phyloP scores from a whole-genome alignment of 2,888 invertebrate genomes.

The Parnassius orleans region DNA sequence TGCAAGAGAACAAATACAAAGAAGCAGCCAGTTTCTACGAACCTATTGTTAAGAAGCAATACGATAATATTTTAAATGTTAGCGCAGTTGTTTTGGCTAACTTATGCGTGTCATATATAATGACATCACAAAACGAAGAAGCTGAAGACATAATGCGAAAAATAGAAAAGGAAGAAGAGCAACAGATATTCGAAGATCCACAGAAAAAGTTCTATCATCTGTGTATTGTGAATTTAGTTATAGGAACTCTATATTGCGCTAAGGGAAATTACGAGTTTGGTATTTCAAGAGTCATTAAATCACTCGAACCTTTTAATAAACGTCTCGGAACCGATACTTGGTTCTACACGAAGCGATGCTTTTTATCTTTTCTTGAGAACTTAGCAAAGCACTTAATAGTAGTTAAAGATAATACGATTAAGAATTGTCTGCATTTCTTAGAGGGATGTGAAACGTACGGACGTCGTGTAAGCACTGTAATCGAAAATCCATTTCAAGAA shows the following conservation, averaged over 20 bases:
- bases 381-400: constrained; percentile 94
- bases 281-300: constrained; percentile 97
- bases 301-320: constrained; percentile 95
- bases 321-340: constrained; percentile 99
- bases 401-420: constrained; percentile 91
- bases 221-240: constrained; percentile 99
- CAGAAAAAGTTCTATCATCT: constrained; percentile 97
- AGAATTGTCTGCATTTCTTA: constrained; percentile 93
- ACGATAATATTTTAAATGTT: constrained; percentile 95
- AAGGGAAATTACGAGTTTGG: constrained; percentile 99
- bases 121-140: constrained; percentile 99
- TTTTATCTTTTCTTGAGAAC: constrained; percentile 95
- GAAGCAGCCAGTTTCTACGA: constrained; percentile 99
- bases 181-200: constrained; percentile 93
- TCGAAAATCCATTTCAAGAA: constrained; percentile 90
- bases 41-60: constrained; percentile 97
- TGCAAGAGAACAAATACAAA: constrained; percentile 99
- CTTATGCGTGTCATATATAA: constrained; percentile 98
- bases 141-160: constrained; percentile 99
- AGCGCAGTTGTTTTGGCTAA: constrained; percentile 99
- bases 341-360: constrained; percentile 98
- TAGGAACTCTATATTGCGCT: constrained; percentile 98
- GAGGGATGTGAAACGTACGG: constrained; percentile 95
- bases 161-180: constrained; percentile 98
- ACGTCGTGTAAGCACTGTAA: constrained; percentile 89